Conservation (phyloP, 2,113 vertebrate genomes). For the Bos taurus region ARS-UCD2.0 NC_037344.1:70427001-70427500, state of each 20-base stretch:
- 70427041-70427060: not conserved
- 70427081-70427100: fast-evolving
- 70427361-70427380: not conserved
- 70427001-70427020: not conserved
- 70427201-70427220: not conserved
- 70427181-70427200: not conserved
- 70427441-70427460: fast-evolving
- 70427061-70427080: not conserved
- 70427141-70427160: not conserved
- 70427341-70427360: not conserved
- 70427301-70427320: not conserved
- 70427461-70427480: conserved; percentile 86
- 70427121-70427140: not conserved
- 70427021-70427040: not conserved
- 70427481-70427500: conserved; percentile 98
- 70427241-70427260: not conserved
- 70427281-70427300: not conserved
- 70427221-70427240: not conserved
- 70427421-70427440: not conserved
- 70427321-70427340: not conserved
- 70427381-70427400: not conserved
- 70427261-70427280: not conserved
- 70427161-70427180: not conserved
- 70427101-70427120: not conserved
- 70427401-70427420: not conserved